These are phyloP conservation scores for Arge pagana DNA, from an alignment of 2,888 invertebrate genomes.

Conservation along the genomic window DNA sequence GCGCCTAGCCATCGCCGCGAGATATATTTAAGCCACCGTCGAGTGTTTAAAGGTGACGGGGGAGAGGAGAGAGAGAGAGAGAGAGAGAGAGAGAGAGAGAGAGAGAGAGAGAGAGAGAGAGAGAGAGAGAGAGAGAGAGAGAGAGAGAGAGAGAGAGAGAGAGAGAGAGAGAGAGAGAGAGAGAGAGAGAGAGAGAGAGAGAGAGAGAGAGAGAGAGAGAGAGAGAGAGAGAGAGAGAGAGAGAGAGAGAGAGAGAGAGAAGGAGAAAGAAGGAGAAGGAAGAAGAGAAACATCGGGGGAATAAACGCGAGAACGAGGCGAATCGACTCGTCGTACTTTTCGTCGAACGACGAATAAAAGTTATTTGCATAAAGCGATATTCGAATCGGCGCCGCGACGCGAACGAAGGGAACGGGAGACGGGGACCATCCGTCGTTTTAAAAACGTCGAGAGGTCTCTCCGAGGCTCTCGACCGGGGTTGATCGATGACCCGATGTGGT, in stretches of 20 bases:
- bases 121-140: slow-evolving; percentile 12
- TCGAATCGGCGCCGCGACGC: too few relatives aligned
- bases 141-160: not conserved
- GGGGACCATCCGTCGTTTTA: not conserved
- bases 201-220: not conserved
- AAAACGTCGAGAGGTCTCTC: not conserved
- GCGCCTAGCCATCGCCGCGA: too few relatives aligned
- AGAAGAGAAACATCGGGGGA: too few relatives aligned
- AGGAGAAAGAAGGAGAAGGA: too few relatives aligned
- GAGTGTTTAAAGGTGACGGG: slow-evolving; percentile 6
- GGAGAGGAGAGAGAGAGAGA: slow-evolving; percentile 21
- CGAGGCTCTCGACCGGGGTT: not conserved
- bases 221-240: not conserved
- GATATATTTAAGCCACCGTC: slow-evolving; percentile 8
- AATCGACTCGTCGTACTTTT: too few relatives aligned
- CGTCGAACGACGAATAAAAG: too few relatives aligned
- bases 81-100: slow-evolving; percentile 20
- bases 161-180: not conserved
- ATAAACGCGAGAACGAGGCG: not conserved
- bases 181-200: not conserved
- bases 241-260: not conserved
- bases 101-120: slow-evolving; percentile 6
- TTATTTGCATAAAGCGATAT: too few relatives aligned
- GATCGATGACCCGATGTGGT: not conserved
- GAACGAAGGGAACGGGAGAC: not conserved